phyloP scores from a whole-genome alignment of 2,888 invertebrate species.

The Mystacides longicornis region DNA sequence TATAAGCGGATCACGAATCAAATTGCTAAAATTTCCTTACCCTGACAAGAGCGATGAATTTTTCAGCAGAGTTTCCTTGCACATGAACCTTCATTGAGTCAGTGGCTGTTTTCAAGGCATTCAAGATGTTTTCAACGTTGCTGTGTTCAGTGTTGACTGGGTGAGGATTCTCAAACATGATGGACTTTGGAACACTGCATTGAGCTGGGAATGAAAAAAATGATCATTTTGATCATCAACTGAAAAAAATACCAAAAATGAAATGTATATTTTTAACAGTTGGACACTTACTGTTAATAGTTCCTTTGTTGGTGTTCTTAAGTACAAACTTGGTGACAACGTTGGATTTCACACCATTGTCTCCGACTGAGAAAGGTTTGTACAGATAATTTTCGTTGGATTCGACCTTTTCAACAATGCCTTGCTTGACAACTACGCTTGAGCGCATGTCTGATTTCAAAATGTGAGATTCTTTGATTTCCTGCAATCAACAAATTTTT shows the following conservation, averaged over 20 bases:
- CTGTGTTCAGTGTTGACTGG: slow-evolving; percentile 39
- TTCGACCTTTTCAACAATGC: slow-evolving; percentile 57
- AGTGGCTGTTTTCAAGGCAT: slow-evolving; percentile 54
- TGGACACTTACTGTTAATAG: slow-evolving; percentile 29
- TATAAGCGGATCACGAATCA: no score
- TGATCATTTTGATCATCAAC: neutral
- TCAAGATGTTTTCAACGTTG: slow-evolving; percentile 50
- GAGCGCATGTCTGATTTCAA: slow-evolving; percentile 56
- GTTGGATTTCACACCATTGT: slow-evolving; percentile 59
- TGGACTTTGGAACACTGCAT: slow-evolving; percentile 45
- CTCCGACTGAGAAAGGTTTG: slow-evolving; percentile 64
- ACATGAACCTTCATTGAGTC: slow-evolving; percentile 54
- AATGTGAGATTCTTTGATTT: slow-evolving; percentile 37
- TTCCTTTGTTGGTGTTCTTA: slow-evolving; percentile 36
- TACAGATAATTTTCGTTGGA: slow-evolving; percentile 65
- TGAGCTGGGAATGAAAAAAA: slow-evolving; percentile 30
- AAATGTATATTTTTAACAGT: no score
- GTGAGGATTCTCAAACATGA: slow-evolving; percentile 69
- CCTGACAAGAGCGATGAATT: slow-evolving; percentile 58
- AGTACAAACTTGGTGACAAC: slow-evolving; percentile 60
- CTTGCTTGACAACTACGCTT: slow-evolving; percentile 59
- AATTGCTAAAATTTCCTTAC: slow-evolving; percentile 32
- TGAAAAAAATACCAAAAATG: neutral
- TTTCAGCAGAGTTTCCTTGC: slow-evolving; percentile 57
- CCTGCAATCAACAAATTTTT: slow-evolving; percentile 16